phyloP scores from a whole-genome alignment of 2,797 vertebrate species.

The Eupleurogrammus muticus region DNA sequence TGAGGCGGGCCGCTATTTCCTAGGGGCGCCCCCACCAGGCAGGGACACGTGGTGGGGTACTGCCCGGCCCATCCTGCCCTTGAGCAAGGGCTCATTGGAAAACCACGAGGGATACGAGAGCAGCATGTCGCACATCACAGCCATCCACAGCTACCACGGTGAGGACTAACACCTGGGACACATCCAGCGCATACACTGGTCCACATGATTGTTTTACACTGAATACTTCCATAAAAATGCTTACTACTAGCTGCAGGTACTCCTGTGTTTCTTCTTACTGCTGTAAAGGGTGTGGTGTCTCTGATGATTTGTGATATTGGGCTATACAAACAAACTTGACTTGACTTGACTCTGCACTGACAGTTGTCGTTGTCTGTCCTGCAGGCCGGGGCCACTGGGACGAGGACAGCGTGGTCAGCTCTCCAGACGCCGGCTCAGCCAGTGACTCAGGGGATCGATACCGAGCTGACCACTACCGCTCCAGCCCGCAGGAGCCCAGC shows the following conservation, averaged over 20 bases:
- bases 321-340: too few relatives aligned
- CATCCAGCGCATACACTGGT: background rate
- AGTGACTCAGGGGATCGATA: conserved; percentile 95
- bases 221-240: background rate
- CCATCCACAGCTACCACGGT: conserved; percentile 92
- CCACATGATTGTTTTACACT: background rate
- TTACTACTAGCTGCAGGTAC: too few relatives aligned
- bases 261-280: background rate
- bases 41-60: conserved; percentile 92
- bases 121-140: conserved; percentile 89
- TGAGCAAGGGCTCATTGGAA: conserved; percentile 89
- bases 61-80: conserved; percentile 84
- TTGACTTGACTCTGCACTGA: conserved; percentile 1
- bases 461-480: conserved; percentile 87
- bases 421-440: conserved; percentile 94
- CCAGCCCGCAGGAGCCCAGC: conserved; percentile 92
- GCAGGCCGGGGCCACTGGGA: conserved; percentile 94
- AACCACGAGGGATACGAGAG: conserved; percentile 88
- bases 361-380: conserved; percentile 32
- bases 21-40: conserved; percentile 87
- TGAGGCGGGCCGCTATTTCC: conserved; percentile 94
- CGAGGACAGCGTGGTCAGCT: conserved; percentile 94
- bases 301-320: too few relatives aligned
- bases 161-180: conserved; percentile 63
- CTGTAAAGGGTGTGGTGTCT: too few relatives aligned